A percentile compares a stretch with the other conserved stretches of the same genome.
phyloP scores from a whole-genome alignment of 2,113 vertebrate genomes.

The Colius striatus region DNA sequence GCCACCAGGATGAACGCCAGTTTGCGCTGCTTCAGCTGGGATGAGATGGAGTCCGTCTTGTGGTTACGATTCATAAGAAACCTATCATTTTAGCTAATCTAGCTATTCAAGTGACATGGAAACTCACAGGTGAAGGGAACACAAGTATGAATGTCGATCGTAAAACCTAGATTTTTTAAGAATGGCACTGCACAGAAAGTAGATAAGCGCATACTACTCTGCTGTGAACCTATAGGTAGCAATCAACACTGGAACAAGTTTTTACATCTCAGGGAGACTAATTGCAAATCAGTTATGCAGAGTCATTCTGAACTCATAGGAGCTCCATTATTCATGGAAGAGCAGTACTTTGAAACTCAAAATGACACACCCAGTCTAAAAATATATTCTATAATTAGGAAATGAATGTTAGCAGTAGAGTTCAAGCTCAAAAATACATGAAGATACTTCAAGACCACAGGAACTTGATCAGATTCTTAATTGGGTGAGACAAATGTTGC shows the following conservation, averaged over 20 bases:
- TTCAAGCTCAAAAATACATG: background rate
- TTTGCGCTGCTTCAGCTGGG: accelerated
- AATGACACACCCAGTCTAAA: background rate
- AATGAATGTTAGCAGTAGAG: background rate
- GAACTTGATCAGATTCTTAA: background rate
- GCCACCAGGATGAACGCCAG: accelerated
- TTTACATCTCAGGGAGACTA: background rate
- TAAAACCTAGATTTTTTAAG: background rate
- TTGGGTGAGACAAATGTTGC: background rate
- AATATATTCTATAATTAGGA: background rate
- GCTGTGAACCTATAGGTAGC: background rate
- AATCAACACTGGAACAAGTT: no score
- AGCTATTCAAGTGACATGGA: background rate
- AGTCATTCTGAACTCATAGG: background rate
- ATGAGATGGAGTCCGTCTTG: accelerated
- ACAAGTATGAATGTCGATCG: background rate
- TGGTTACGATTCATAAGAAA: background rate
- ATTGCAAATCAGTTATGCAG: background rate
- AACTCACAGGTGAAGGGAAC: background rate
- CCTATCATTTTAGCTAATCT: no score
- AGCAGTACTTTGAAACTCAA: background rate
- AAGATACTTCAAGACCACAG: background rate
- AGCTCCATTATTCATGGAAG: background rate
- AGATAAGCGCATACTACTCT: accelerated
- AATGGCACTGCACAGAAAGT: background rate